These are phyloP conservation scores for Leptobrachium ailaonicum DNA, from an alignment of 2,113 vertebrate genomes.

Conservation along the genomic window DNA sequence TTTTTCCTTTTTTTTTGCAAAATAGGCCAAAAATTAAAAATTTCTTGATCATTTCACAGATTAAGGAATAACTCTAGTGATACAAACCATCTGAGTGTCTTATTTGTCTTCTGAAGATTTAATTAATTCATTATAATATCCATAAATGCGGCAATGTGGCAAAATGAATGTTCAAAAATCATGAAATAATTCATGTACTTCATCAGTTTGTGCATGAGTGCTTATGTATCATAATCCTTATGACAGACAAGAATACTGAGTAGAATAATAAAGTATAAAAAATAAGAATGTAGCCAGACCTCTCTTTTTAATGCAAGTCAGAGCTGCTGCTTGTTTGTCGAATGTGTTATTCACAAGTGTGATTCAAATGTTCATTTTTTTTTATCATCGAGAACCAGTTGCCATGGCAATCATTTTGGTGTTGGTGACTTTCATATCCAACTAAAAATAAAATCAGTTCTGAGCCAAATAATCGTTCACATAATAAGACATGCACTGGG, in stretches of 20 bases:
- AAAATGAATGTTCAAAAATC: not conserved
- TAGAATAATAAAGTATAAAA: not conserved
- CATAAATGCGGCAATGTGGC: not conserved
- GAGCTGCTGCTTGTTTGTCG: not conserved
- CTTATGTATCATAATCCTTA: not conserved
- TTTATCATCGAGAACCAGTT: conserved; percentile 9
- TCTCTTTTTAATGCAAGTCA: not conserved
- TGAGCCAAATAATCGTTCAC: conserved; percentile 6
- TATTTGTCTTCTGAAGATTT: not conserved
- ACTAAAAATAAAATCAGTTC: conserved; percentile 18
- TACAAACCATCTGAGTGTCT: too few species aligned
- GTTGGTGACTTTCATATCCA: not conserved
- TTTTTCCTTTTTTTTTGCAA: too few species aligned
- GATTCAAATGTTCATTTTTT: conserved; percentile 28
- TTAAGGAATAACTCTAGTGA: too few species aligned
- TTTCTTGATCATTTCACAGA: too few species aligned
- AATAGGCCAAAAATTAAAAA: too few species aligned
- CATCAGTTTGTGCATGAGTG: not conserved
- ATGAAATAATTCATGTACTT: not conserved
- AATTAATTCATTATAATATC: not conserved
- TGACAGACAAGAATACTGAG: not conserved
- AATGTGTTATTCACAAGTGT: conserved; percentile 27
- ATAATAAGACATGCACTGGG: not conserved
- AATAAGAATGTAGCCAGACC: conserved; percentile 1
- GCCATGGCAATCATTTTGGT: conserved; percentile 16